Base-by-base conservation (phyloP, 2,797 vertebrate species). In the Nyctalus aviator region DNA sequence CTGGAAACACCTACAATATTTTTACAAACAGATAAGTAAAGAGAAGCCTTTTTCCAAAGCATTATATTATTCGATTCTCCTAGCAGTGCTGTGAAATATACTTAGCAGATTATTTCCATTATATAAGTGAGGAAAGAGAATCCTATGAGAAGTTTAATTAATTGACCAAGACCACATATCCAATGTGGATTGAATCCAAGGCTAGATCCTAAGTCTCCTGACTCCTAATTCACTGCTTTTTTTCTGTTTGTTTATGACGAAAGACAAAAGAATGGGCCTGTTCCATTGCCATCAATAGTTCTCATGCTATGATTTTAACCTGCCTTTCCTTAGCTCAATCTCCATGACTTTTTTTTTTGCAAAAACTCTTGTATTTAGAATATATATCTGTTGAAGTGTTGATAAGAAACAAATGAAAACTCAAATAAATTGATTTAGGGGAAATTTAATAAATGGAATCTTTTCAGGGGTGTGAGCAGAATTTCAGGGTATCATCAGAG, bases 41-140 rank as follows among this genome's bases (percentile, higher is more conserved):
- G 55, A 89, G 15, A 53, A 64, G 21, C 0, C 11, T 84, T 55
- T 41, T 90, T 32, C 37, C 66, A 84, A 93, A 93, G 23, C 53
- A 66, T 44, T 75, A 35, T 66, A 66, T 20, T 83, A 57, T 69
- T 71, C n/a, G 32, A 88, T 37, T 90, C 30, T 88, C 79, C 35
- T 69, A 64, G 17, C 8, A 13, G 41, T 73, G 30, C 81, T 68
- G 9, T 50, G 48, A 96, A 57, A 30, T 87, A 68, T 11, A 57
- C 25, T 37, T 23, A 68, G 14, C n/a, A 90, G 44, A 55, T 91
- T 76, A 55, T 88, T 89, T 77, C 12, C 23, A 46, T 75, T 64
- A 66, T 30, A 5, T n/a, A 89, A 76, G 25, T 72, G 81, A 95
- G 90, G 76, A 91, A 94, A 84, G 13, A 77, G 37, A 76, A 35